Base-by-base conservation (phyloP, 2,113 vertebrate genomes). In the Pachycephala philippinensis region DNA sequence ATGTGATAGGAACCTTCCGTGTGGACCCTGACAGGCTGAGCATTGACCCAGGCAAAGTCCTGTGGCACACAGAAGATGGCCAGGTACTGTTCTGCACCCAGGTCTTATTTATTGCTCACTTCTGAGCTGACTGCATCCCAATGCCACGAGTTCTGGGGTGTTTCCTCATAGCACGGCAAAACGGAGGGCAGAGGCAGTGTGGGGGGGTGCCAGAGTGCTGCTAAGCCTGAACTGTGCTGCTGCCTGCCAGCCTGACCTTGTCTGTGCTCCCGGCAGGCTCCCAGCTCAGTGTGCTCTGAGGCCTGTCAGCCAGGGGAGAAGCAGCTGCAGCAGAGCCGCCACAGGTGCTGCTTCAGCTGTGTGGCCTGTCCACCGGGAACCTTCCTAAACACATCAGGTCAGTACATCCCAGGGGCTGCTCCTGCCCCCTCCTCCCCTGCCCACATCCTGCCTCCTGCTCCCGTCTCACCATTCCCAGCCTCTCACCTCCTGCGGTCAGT, bases 331-430 rank as follows among this genome's bases (percentile, higher is more conserved):
- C 22, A 35, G 31, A 97, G 92, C 44, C 76, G 30, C 37, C 96
- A 98, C 69, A 91, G 66, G 10, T 99, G 98, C 71, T 99, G 98
- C 90, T 99, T 99, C 33, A 77, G 71, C 13, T 99, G 98, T 7
- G 35, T 95, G 44, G 76, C 97, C 53, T 99, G 99, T 86, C 93
- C 92, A 0, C 33, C 93, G 1, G 98, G 97, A 80, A 99, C 98
- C 65, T 99, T 98, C 74, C 77, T 98, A 61, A 99, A 98, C 95
- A 94, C 6, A 47, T 98, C 98, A 3, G 98, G 98, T 99, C 96
- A 97, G 97, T 97, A 49, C 0, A 0, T 13, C 6, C 9, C 0
- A 1, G 15, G 9, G 17, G 45, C 35, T 42, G 28, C 27, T 22
- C 56, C 21, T 27, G 14, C 31, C 21, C 31, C 9, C 44, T 35